Conservation (phyloP, 2,888 invertebrate species). For the Deroplatys truncata region DNA sequence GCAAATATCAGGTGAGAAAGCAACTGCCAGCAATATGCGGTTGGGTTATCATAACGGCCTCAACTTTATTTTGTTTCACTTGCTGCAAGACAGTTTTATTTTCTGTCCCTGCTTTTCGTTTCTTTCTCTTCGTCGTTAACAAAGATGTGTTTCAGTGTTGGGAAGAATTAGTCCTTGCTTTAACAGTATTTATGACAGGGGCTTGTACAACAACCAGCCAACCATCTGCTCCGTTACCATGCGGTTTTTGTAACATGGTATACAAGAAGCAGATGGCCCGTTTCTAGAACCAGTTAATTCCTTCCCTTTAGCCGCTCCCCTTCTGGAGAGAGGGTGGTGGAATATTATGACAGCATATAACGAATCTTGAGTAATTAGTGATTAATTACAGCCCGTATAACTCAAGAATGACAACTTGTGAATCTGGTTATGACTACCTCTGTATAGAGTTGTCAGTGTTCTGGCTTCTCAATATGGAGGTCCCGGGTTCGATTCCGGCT, state of each 20-base stretch:
- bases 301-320: not conserved
- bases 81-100: not conserved
- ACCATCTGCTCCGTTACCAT: not conserved
- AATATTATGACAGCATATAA: too few species aligned
- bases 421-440: too few species aligned
- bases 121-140: not conserved
- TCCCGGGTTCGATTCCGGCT: too few species aligned
- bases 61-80: not conserved
- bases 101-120: not conserved
- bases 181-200: not conserved
- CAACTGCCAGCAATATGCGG: too few species aligned
- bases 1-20: too few species aligned
- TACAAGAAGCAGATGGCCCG: not conserved
- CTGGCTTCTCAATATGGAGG: too few species aligned
- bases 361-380: too few species aligned
- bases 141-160: not conserved
- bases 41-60: too few species aligned
- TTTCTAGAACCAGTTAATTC: not conserved
- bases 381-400: too few species aligned
- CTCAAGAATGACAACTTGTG: too few species aligned
- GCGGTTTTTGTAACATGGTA: not conserved
- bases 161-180: not conserved
- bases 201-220: not conserved
- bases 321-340: not conserved
- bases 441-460: too few species aligned